Evolutionary conservation across 2,113 vertebrate genomes (phyloP).

Genomic region (Mobula birostris): DNA sequence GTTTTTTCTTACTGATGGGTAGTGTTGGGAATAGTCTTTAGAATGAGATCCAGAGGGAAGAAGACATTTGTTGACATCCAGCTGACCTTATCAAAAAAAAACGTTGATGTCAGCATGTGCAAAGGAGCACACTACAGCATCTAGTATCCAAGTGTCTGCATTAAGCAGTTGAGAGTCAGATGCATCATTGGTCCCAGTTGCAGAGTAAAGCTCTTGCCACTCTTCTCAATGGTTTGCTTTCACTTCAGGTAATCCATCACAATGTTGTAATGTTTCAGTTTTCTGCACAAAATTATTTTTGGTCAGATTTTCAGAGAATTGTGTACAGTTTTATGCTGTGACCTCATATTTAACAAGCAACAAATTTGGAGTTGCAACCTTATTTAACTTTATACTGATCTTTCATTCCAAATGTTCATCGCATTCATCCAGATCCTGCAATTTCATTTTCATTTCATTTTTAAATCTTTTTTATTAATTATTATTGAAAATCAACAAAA

Average conservation of each 20-base stretch:
- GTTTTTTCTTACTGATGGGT: background rate
- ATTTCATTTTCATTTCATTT: background rate
- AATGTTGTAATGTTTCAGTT: background rate
- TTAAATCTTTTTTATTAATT: too few relatives aligned
- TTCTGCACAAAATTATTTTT: background rate
- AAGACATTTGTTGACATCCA: background rate
- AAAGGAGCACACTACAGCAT: background rate
- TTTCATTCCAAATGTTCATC: background rate
- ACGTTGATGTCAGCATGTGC: background rate
- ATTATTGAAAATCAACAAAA: too few relatives aligned
- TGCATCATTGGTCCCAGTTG: background rate
- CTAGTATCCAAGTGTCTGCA: background rate
- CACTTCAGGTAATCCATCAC: background rate
- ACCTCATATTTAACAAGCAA: background rate
- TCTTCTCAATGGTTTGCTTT: background rate
- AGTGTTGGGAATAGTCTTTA: background rate
- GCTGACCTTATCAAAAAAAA: conserved; percentile 1
- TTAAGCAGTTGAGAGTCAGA: background rate
- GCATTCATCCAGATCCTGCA: background rate
- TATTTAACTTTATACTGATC: background rate
- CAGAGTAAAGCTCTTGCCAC: background rate
- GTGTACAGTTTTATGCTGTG: background rate
- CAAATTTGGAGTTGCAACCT: background rate
- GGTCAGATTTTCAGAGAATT: background rate
- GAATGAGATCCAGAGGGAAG: conserved; percentile 8